Conservation (phyloP, 2,113 vertebrate species). For the Hydrochoerus hydrochaeris region DNA sequence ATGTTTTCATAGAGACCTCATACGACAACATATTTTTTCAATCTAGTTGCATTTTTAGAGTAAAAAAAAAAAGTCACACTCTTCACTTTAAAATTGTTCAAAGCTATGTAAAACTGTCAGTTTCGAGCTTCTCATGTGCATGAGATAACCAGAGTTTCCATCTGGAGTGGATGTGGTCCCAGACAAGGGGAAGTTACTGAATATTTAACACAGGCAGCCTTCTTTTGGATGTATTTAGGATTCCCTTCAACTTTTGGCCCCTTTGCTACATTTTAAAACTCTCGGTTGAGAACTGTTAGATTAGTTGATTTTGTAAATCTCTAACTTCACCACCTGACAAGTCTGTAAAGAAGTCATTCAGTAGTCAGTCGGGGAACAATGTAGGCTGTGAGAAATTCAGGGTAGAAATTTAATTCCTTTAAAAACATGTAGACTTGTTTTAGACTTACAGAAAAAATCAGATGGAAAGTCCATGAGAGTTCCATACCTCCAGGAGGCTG, state of each 20-base stretch:
- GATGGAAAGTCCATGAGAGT: not conserved
- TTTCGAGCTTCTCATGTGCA: not conserved
- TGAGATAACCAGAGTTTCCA: not conserved
- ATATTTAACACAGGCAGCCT: not conserved
- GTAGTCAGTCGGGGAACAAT: not conserved
- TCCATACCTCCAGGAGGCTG: not conserved
- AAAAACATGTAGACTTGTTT: not conserved
- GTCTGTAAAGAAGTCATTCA: not conserved
- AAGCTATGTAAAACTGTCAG: not conserved
- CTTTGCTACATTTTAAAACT: not conserved
- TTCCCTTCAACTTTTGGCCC: not conserved
- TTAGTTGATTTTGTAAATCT: not conserved
- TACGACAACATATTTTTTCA: conserved; percentile 35
- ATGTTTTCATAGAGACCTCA: not conserved
- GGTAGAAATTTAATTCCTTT: not conserved
- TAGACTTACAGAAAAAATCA: not conserved
- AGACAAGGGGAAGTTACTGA: not conserved
- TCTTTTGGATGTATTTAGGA: not conserved
- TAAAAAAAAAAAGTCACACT: not conserved
- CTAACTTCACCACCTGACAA: not conserved
- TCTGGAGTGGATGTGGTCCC: not conserved
- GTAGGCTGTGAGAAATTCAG: not conserved
- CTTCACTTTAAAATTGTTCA: conserved; percentile 45
- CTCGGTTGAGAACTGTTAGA: not conserved
- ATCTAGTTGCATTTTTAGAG: conserved; percentile 33